These are phyloP conservation scores for Pterostichus niger DNA, from an alignment of 2,888 invertebrate species.

Conservation along the genomic window DNA sequence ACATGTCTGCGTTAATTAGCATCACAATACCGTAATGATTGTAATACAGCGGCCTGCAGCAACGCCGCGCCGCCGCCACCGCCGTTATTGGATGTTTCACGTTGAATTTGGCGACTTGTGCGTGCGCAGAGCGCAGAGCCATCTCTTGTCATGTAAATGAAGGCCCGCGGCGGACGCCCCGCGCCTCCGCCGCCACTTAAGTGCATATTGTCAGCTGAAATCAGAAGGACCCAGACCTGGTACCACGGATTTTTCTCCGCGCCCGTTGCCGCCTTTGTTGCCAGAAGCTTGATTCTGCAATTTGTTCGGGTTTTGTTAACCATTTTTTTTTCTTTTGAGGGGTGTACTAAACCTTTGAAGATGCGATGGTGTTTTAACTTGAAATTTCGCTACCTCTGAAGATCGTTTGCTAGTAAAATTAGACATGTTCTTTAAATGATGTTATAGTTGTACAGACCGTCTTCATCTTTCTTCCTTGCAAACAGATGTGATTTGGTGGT, in stretches of 20 bases:
- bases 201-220: constrained; percentile 69
- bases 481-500: no score
- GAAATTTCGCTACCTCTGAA: not conserved
- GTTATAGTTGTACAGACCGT: not conserved
- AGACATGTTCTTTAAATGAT: not conserved
- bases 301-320: constrained; percentile 62
- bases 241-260: constrained; percentile 7
- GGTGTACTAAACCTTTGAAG: constrained; percentile 4
- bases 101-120: constrained; percentile 74
- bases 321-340: constrained; percentile 68
- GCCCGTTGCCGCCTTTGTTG: constrained; percentile 50
- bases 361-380: not conserved
- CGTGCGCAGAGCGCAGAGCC: constrained; percentile 70
- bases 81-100: constrained; percentile 74
- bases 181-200: constrained; percentile 75
- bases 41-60: constrained; percentile 69
- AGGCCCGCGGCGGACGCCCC: constrained; percentile 79
- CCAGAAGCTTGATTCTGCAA: constrained; percentile 66
- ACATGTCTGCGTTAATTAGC: constrained; percentile 70
- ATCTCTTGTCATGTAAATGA: constrained; percentile 81
- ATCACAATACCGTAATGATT: constrained; percentile 71
- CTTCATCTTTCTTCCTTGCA: no score
- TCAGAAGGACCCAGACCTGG: constrained; percentile 61
- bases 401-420: constrained; percentile 7
- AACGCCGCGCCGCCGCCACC: constrained; percentile 50